A percentile compares a stretch with the other conserved stretches of the same genome.
phyloP scores from a whole-genome alignment of 1,140 invertebrate genomes.

The Pygmarrhopalites habei region DNA sequence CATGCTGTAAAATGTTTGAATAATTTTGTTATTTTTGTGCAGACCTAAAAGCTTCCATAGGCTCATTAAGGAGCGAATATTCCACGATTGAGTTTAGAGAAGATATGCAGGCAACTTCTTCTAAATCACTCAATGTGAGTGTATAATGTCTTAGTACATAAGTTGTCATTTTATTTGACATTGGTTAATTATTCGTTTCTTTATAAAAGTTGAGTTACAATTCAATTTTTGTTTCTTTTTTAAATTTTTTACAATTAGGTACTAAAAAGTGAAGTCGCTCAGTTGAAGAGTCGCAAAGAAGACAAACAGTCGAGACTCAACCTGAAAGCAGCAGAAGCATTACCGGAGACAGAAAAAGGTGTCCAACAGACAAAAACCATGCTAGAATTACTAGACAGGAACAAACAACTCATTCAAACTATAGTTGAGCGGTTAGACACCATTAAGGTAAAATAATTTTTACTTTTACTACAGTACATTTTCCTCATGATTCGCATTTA shows the following conservation, averaged over 20 bases:
- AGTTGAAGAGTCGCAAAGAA: not conserved
- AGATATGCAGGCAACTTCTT: not conserved
- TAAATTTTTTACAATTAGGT: not conserved
- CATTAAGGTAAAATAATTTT: no score
- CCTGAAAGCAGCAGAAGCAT: constrained; percentile 1
- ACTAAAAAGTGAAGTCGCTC: not conserved
- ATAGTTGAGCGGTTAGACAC: no score
- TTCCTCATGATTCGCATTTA: no score
- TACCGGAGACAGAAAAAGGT: not conserved
- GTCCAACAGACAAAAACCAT: not conserved
- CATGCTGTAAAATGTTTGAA: no score
- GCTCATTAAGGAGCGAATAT: not conserved
- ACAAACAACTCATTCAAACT: no score
- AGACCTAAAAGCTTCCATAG: not conserved
- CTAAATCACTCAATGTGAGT: not conserved
- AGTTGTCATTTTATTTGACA: not conserved
- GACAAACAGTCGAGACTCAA: not conserved
- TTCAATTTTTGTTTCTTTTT: not conserved
- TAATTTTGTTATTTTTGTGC: no score
- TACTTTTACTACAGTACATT: no score
- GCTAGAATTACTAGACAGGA: not conserved
- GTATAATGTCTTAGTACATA: no score
- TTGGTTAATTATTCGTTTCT: not conserved
- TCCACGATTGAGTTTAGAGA: not conserved
- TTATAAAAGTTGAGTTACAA: not conserved